Evolutionary conservation across 2,888 invertebrate genomes (phyloP).

Genomic region (Spialia ferax): DNA sequence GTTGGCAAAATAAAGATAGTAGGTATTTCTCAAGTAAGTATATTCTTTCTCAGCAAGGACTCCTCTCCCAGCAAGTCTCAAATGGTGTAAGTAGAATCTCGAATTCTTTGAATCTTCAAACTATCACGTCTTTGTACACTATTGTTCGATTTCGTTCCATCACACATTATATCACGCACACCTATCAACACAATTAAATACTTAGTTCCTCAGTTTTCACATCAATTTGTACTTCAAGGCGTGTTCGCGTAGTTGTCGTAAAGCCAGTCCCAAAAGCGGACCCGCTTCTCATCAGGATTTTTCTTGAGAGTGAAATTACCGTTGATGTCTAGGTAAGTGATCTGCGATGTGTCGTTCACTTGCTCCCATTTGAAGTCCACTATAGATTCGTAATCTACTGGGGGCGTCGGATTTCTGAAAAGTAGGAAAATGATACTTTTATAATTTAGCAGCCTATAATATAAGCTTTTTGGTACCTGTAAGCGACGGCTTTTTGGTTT

Average conservation of each 20-base stretch:
- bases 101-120: no score
- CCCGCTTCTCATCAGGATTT: constrained; percentile 83
- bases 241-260: constrained; percentile 67
- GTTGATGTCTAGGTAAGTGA: constrained; percentile 85
- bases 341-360: constrained; percentile 67
- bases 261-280: constrained; percentile 86
- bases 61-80: neutral
- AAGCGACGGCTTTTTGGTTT: no score
- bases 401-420: constrained; percentile 85
- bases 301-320: constrained; percentile 78
- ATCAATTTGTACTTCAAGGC: constrained; percentile 38
- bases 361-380: constrained; percentile 84
- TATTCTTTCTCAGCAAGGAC: neutral
- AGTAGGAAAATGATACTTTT: neutral
- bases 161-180: constrained; percentile 5
- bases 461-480: no score
- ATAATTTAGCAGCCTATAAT: no score
- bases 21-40: neutral
- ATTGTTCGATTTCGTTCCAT: constrained; percentile 22
- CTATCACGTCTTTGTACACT: constrained; percentile 7
- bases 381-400: constrained; percentile 77
- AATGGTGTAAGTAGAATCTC: neutral
- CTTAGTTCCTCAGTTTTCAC: constrained; percentile 21
- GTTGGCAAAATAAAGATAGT: no score
- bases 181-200: constrained; percentile 37